Percentiles rank a stretch among this genome's conserved stretches.
Conservation (phyloP, 2,888 invertebrate genomes). For the Homarus gammarus region DNA sequence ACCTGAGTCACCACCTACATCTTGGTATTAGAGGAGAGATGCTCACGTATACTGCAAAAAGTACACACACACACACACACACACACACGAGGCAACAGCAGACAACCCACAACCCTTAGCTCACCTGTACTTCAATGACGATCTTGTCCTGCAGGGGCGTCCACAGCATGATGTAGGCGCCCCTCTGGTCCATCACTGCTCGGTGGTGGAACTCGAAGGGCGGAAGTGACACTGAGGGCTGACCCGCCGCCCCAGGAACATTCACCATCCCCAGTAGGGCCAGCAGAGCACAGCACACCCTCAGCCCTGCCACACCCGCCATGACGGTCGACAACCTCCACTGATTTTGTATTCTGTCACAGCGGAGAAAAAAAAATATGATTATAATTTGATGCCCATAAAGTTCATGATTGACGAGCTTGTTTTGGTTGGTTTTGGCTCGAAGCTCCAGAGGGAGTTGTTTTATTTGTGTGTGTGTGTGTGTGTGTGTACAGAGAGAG, state of each 20-base stretch:
- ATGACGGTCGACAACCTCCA: neutral
- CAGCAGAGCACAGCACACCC: neutral
- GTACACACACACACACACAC: constrained; percentile 19
- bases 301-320: neutral
- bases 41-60: too few species aligned
- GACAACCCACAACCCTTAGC: neutral
- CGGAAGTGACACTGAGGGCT: neutral
- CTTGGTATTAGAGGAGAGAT: too few species aligned
- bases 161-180: constrained; percentile 50
- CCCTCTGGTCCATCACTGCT: constrained; percentile 56
- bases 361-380: neutral
- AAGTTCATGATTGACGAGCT: too few species aligned
- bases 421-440: too few species aligned
- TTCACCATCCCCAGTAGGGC: neutral
- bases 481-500: too few species aligned
- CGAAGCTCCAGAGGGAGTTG: too few species aligned
- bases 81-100: neutral
- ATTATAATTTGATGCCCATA: too few species aligned
- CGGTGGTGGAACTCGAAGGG: constrained; percentile 44
- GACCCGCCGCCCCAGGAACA: neutral
- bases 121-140: constrained; percentile 54
- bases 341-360: neutral
- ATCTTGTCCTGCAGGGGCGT: constrained; percentile 50
- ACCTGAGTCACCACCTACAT: too few species aligned
- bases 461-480: too few species aligned